Conservation (phyloP, 1,140 invertebrate genomes). For the Matsumurasca onukii region DNA sequence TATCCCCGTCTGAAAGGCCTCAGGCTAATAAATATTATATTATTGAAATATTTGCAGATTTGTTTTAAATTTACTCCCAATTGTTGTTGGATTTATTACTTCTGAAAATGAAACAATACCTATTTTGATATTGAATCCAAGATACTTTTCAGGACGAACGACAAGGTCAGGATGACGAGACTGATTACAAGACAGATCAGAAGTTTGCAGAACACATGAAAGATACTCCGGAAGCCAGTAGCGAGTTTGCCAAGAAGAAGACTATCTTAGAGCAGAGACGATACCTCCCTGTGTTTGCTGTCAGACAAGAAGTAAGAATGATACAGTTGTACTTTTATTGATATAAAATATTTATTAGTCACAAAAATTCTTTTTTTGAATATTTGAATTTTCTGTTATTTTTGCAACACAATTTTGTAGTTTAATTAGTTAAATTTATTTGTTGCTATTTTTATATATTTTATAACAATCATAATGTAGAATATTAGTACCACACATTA, state of each 20-base stretch:
- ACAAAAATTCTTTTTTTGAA: slow-evolving; percentile 26
- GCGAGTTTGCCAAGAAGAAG: slow-evolving; percentile 88
- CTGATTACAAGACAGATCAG: slow-evolving; percentile 83
- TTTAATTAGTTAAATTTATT: neutral
- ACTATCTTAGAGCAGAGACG: slow-evolving; percentile 85
- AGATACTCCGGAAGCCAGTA: slow-evolving; percentile 67
- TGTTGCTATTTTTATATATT: too few relatives aligned
- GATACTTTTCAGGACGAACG: slow-evolving; percentile 22
- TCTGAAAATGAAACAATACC: too few relatives aligned
- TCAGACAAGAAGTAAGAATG: slow-evolving; percentile 73
- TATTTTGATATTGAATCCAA: too few relatives aligned
- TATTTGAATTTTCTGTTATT: neutral
- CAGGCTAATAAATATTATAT: too few relatives aligned
- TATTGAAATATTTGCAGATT: too few relatives aligned
- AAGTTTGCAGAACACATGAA: slow-evolving; percentile 97
- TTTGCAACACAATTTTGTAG: neutral
- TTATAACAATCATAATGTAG: too few relatives aligned
- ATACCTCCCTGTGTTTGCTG: slow-evolving; percentile 95
- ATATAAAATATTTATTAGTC: slow-evolving; percentile 6
- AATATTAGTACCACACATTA: too few relatives aligned
- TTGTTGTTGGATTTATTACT: too few relatives aligned
- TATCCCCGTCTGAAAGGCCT: too few relatives aligned
- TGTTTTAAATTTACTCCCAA: too few relatives aligned
- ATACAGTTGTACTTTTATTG: slow-evolving; percentile 4
- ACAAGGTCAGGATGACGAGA: slow-evolving; percentile 58